Conservation (phyloP, 92 coral and sea anemone species). For the Blastomussa wellsi region DNA sequence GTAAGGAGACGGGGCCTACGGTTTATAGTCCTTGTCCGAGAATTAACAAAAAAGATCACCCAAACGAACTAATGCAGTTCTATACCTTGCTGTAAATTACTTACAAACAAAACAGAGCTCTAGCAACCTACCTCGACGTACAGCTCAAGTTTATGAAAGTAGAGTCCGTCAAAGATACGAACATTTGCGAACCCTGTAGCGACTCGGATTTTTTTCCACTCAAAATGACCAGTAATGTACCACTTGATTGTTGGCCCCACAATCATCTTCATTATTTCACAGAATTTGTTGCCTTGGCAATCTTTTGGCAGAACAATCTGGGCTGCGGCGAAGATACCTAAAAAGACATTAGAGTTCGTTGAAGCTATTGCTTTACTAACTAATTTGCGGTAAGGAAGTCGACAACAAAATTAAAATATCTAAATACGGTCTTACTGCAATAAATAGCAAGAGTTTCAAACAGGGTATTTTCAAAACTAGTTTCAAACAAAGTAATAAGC, state of each 20-base stretch:
- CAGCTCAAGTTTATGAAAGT: slow-evolving; percentile 77
- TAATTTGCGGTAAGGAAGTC: too few species aligned
- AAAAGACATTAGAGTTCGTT: too few species aligned
- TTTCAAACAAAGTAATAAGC: too few species aligned
- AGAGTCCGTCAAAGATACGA: slow-evolving; percentile 69
- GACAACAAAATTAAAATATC: too few species aligned
- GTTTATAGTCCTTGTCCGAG: too few species aligned
- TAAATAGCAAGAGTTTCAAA: too few species aligned
- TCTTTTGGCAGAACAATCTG: slow-evolving; percentile 87
- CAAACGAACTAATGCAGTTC: background rate
- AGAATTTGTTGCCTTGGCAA: slow-evolving; percentile 89
- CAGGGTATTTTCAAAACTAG: too few species aligned
- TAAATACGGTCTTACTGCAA: too few species aligned
- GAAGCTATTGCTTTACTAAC: too few species aligned
- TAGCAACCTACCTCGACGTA: slow-evolving; percentile 77
- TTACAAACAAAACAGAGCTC: background rate
- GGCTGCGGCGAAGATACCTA: slow-evolving; percentile 82
- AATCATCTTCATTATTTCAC: slow-evolving; percentile 83
- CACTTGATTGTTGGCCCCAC: slow-evolving; percentile 85
- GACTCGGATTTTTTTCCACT: slow-evolving; percentile 75
- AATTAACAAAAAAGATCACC: too few species aligned
- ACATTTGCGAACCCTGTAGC: slow-evolving; percentile 78
- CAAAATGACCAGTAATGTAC: slow-evolving; percentile 80
- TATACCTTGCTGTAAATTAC: background rate
- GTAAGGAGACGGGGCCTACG: too few species aligned